Base-by-base conservation (phyloP, 2,888 invertebrate species). In the Phalera bucephala region DNA sequence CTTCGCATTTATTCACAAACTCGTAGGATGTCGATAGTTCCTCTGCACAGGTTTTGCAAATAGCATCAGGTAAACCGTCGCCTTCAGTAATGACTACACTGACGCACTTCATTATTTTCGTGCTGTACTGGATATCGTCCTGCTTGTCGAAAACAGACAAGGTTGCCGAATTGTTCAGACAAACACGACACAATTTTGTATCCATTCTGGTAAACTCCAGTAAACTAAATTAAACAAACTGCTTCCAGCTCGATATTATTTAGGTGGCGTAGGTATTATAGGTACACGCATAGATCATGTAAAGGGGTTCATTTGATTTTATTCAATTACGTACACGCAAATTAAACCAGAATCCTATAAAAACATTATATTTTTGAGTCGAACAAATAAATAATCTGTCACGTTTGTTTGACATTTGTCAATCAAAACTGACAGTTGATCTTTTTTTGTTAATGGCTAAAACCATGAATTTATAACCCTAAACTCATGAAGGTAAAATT, bases 1-100 rank as follows among this genome's bases (percentile, higher is more conserved):
- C 70, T 44, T 82, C 80, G 40, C 84, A 86, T 50, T 79, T 80
- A 22, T 58, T 61, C 0, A 82, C 70, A 52, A 89, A 89, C 17
- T 76, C 66, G 39, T 80, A 83, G 1, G 77, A 57, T 0, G 73
- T 43, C 0, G 61, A 43, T 2, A 90, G 69, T 31, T 87, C 84
- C 1, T 48, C 45, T 1, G 70, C 66, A 52, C 89, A 90, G n/a
- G 33, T 52, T 1, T 37, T 52, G 33, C 89, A 90, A 20, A 90
- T 75, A 21, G 62, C 60, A 22, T 68, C 71, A 0, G 89, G 89
- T 6, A 86, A 55, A 3, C 79, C 81, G 29, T 90, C 88, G 13
- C 72, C 74, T 45, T 80, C 76, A 0, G 49, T 47, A 2, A 88
- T 67, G n/a, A 52, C 42, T 20, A 85, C 68, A 28, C 72, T 71